These are phyloP conservation scores for Meloidogyne hapla DNA, from an alignment of 1,140 invertebrate species.

Conservation along the genomic window DNA sequence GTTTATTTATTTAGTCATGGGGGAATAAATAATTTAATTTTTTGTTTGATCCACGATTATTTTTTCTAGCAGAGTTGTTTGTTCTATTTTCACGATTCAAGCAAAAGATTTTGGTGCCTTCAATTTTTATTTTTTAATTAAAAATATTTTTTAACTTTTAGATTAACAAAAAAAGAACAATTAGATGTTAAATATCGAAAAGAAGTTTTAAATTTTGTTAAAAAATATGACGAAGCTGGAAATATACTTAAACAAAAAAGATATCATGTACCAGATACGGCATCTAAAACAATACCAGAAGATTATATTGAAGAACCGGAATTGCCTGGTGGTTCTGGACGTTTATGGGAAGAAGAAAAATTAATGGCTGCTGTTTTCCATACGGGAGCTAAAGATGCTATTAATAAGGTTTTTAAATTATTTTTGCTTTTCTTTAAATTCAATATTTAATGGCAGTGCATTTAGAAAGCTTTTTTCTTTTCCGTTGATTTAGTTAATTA, in stretches of 20 bases:
- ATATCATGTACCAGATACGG: conserved; percentile 60
- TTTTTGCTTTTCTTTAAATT: too few relatives aligned
- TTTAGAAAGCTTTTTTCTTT: too few relatives aligned
- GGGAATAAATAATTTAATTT: too few relatives aligned
- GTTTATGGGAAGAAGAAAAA: conserved; percentile 97
- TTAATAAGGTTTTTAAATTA: conserved; percentile 36
- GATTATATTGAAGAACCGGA: conserved; percentile 88
- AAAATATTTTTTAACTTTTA: conserved; percentile 51
- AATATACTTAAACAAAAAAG: conserved; percentile 76
- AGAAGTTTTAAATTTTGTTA: conserved; percentile 82
- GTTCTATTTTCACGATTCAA: too few relatives aligned
- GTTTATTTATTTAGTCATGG: too few relatives aligned
- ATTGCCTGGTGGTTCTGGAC: conserved; percentile 86
- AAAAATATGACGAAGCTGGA: conserved; percentile 88
- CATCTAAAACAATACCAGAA: conserved; percentile 38
- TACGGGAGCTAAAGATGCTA: conserved; percentile 88
- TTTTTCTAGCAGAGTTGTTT: too few relatives aligned
- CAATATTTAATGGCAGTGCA: too few relatives aligned
- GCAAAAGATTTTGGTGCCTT: conserved; percentile 3
- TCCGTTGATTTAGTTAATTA: too few relatives aligned
- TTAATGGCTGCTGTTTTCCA: conserved; percentile 84
- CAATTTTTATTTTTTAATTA: conserved; percentile 20
- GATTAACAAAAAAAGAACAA: conserved; percentile 81
- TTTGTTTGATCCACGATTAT: too few relatives aligned
- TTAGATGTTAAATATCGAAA: conserved; percentile 85